Evolutionary conservation across 37 sponge, comb jelly and placozoan genomes (phyloP), one percentile per base, ranked within the genome.

Genomic region (Ianthella basta): DNA sequence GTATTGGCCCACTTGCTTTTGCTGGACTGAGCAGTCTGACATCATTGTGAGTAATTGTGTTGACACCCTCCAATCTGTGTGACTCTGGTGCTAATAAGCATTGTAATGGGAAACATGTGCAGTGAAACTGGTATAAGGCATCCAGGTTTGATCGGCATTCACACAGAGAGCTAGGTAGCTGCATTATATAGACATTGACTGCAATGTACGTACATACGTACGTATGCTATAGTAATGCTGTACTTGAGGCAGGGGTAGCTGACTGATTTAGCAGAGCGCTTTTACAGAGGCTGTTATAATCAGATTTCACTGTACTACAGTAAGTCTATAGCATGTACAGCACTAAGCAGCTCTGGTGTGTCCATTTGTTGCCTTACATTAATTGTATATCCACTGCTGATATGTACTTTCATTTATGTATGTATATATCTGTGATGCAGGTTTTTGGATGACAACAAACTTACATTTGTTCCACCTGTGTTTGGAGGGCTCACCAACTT

Each of bases 1-100:
- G 30, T 10, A 85, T 91, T 24, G 79, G 85, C 32, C 19, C 65
- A 13, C n/a, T 70, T 57, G 88, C 92, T 19, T 91, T 91, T 59
- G 37, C 50, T 39, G 86, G 83, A 56, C 83, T 90, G 63, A 15
- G 23, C 0, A 33, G 41, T 23, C 83, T 90, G 59, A 50, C 56
- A 68, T 83, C 56, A 38, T 80, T 90, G 91, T 90, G 33, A 55
- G 86, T 82, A 39, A 41, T 61, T 12, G 34, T 80, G 34, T 33
- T 78, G 39, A 39, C 5, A 80, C 27, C 18, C 55, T 54, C n/a
- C n/a, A n/a, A n/a, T n/a, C n/a, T n/a, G n/a, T n/a, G n/a, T 24
- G 30, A 24, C 67, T 16, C 34, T 21, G n/a, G 21, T 50, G 5
- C 63, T 44, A 44, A 44, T 44, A 44, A 44, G 6, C 3, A 44